Evolutionary conservation across 2,113 vertebrate species (phyloP).

Genomic region (Gymnocephalus cernua): DNA sequence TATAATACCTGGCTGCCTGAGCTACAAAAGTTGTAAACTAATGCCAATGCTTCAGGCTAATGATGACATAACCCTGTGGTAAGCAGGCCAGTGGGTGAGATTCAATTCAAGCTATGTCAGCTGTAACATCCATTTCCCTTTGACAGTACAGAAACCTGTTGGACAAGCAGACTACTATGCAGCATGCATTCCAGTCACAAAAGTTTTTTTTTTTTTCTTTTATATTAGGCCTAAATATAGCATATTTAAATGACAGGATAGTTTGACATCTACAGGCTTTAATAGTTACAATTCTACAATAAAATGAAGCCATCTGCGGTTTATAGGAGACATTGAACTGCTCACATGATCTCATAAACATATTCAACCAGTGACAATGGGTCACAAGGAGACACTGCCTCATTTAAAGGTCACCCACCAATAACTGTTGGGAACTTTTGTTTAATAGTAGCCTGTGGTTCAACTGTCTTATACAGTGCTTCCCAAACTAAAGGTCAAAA

Average conservation of each 20-base stretch:
- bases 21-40: neutral
- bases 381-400: neutral
- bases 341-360: neutral
- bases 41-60: neutral
- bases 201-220: neutral
- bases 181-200: constrained; percentile 16
- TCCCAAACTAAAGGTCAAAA: neutral
- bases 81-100: neutral
- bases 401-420: neutral
- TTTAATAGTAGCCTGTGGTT: neutral
- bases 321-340: neutral
- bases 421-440: neutral
- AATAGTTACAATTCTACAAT: neutral
- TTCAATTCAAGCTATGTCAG: neutral
- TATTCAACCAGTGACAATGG: neutral
- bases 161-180: constrained; percentile 10
- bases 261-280: neutral
- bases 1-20: neutral
- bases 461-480: neutral
- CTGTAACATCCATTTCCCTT: constrained; percentile 7
- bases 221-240: no score
- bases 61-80: neutral
- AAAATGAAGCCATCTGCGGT: neutral
- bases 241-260: neutral
- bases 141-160: constrained; percentile 68